phyloP scores from a whole-genome alignment of 2,888 invertebrate genomes.

The Polydrusus cervinus region DNA sequence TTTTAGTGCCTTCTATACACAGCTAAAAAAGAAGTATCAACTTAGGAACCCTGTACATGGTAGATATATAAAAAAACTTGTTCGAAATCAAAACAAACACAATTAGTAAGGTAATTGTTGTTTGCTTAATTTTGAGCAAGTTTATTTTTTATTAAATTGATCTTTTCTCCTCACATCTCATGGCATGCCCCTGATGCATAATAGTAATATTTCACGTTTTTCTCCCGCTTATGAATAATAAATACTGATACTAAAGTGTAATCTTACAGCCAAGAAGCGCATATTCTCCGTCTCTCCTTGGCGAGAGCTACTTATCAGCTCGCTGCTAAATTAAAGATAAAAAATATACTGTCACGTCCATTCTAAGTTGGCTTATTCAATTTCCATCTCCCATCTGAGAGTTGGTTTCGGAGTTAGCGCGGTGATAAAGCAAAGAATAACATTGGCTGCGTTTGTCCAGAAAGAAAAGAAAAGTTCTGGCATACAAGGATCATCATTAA shows the following conservation, averaged over 20 bases:
- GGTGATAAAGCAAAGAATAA: constrained; percentile 46
- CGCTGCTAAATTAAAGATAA: constrained; percentile 72
- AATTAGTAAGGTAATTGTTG: too few relatives aligned
- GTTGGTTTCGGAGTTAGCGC: constrained; percentile 46
- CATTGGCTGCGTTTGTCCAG: constrained; percentile 17
- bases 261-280: constrained; percentile 68
- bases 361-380: constrained; percentile 71
- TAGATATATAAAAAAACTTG: too few relatives aligned
- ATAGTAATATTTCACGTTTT: constrained; percentile 69
- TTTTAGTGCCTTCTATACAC: too few relatives aligned
- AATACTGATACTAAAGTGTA: constrained; percentile 70
- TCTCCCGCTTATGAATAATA: constrained; percentile 70
- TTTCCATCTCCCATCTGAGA: constrained; percentile 65
- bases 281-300: constrained; percentile 62
- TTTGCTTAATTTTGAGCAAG: too few relatives aligned
- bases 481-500: background rate
- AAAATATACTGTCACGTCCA: constrained; percentile 71
- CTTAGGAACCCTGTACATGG: too few relatives aligned
- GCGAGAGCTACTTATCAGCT: constrained; percentile 67
- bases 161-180: too few relatives aligned
- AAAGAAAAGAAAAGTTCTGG: background rate
- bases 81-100: too few relatives aligned
- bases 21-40: too few relatives aligned
- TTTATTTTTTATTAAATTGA: too few relatives aligned
- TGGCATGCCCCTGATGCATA: constrained; percentile 57